A percentile compares a stretch with the other conserved stretches of the same genome.
These are phyloP conservation scores for Drymodes brunneopygia DNA, from an alignment of 2,113 vertebrate genomes.

Conservation along the genomic window DNA sequence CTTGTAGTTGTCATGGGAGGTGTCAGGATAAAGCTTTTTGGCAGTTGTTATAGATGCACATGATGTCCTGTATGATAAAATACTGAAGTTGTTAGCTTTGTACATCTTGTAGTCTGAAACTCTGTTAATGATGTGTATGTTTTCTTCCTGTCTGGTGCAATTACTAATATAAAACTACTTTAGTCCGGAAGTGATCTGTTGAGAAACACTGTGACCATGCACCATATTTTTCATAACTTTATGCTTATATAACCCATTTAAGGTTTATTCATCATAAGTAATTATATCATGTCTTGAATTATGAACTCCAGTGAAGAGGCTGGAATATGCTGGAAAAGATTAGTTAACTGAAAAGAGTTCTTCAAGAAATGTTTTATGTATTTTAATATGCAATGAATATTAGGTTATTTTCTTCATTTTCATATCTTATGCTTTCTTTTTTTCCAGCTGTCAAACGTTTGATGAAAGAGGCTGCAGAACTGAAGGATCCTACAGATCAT, in stretches of 20 bases:
- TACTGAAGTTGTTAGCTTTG: neutral
- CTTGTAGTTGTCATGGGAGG: neutral
- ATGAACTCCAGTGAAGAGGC: neutral
- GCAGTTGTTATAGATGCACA: neutral
- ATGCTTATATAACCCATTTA: neutral
- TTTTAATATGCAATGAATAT: neutral
- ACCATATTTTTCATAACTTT: neutral
- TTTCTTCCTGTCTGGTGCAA: neutral
- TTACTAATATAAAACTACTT: neutral
- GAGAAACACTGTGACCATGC: neutral
- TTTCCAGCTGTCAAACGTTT: conserved; percentile 93
- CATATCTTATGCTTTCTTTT: conserved; percentile 4
- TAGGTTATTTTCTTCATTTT: neutral
- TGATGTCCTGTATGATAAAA: neutral
- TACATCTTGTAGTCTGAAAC: neutral
- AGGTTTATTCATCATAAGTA: neutral
- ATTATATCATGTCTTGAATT: neutral
- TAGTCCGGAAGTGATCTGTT: neutral
- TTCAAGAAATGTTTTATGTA: neutral
- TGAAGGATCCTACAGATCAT: conserved; percentile 95
- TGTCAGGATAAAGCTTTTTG: neutral
- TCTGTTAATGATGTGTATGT: neutral
- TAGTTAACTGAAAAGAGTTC: neutral
- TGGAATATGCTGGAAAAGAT: neutral
- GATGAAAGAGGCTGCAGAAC: conserved; percentile 97